phyloP scores from a whole-genome alignment of 2,888 invertebrate species.

The Fragum sueziense region DNA sequence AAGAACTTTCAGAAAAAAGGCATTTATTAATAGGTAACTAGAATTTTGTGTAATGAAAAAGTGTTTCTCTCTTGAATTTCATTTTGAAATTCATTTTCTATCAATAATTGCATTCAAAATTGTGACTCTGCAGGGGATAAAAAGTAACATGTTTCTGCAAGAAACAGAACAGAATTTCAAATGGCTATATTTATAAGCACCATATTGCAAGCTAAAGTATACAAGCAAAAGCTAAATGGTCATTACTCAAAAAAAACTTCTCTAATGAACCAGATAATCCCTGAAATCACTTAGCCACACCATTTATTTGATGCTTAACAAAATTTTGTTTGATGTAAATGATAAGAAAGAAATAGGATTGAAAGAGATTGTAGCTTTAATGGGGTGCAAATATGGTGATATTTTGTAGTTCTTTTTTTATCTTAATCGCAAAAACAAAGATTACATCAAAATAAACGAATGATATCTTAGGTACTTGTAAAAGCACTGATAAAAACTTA shows the following conservation, averaged over 20 bases:
- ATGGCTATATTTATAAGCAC: too few relatives aligned
- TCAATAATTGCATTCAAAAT: too few relatives aligned
- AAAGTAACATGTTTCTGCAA: too few relatives aligned
- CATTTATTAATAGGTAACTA: too few relatives aligned
- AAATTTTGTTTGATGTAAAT: constrained; percentile 16
- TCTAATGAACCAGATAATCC: neutral
- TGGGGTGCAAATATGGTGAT: neutral
- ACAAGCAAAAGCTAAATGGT: too few relatives aligned
- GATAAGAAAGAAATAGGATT: constrained; percentile 2
- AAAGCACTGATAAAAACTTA: neutral
- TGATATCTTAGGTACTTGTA: neutral
- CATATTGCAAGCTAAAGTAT: too few relatives aligned
- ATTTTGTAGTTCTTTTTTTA: neutral
- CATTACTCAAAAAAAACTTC: neutral
- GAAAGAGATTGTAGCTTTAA: constrained; percentile 2
- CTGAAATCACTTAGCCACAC: constrained; percentile 11
- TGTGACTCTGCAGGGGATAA: too few relatives aligned
- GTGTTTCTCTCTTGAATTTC: too few relatives aligned
- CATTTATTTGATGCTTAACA: constrained; percentile 3
- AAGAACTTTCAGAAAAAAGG: too few relatives aligned
- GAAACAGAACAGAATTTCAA: too few relatives aligned
- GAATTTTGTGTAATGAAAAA: too few relatives aligned
- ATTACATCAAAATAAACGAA: neutral
- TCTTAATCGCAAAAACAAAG: neutral
- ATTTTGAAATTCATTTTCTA: too few relatives aligned